These are phyloP conservation scores for Lasaia peninsularis DNA, from an alignment of 1,140 invertebrate species.

Conservation along the genomic window DNA sequence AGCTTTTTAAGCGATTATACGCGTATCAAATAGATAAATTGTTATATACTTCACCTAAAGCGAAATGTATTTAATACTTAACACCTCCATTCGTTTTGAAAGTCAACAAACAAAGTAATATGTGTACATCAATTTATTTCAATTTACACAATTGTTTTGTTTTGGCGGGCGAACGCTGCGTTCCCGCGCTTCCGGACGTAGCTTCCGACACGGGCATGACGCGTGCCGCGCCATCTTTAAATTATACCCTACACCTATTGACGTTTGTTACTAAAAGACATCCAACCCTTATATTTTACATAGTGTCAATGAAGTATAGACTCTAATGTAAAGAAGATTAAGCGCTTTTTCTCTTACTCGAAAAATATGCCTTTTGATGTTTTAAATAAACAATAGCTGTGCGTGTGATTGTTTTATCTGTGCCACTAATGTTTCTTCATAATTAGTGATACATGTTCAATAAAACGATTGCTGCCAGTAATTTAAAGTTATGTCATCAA, in stretches of 20 bases:
- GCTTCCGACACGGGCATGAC: slow-evolving; percentile 67
- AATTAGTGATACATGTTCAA: slow-evolving; percentile 50
- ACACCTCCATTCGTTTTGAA: slow-evolving; percentile 21
- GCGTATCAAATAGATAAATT: not conserved
- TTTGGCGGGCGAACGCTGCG: slow-evolving; percentile 55
- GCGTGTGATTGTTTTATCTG: slow-evolving; percentile 63
- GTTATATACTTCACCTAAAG: not conserved
- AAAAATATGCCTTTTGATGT: slow-evolving; percentile 5
- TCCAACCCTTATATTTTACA: slow-evolving; percentile 35
- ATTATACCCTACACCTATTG: slow-evolving; percentile 60
- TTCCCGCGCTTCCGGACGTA: slow-evolving; percentile 59
- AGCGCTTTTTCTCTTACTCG: slow-evolving; percentile 7
- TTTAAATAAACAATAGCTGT: slow-evolving; percentile 23
- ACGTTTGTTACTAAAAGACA: slow-evolving; percentile 48
- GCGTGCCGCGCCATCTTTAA: slow-evolving; percentile 70
- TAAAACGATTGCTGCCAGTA: slow-evolving; percentile 31
- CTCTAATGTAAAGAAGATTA: slow-evolving; percentile 20
- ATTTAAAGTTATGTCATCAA: not conserved
- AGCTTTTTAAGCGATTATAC: too few relatives aligned
- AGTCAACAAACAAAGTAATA: slow-evolving; percentile 49
- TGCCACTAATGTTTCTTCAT: slow-evolving; percentile 64
- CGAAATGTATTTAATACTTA: slow-evolving; percentile 31
- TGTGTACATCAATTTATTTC: slow-evolving; percentile 72
- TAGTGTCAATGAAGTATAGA: slow-evolving; percentile 1
- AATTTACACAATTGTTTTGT: slow-evolving; percentile 73